Base-by-base conservation (phyloP, 2,888 invertebrate genomes). In the Polia nebulosa region DNA sequence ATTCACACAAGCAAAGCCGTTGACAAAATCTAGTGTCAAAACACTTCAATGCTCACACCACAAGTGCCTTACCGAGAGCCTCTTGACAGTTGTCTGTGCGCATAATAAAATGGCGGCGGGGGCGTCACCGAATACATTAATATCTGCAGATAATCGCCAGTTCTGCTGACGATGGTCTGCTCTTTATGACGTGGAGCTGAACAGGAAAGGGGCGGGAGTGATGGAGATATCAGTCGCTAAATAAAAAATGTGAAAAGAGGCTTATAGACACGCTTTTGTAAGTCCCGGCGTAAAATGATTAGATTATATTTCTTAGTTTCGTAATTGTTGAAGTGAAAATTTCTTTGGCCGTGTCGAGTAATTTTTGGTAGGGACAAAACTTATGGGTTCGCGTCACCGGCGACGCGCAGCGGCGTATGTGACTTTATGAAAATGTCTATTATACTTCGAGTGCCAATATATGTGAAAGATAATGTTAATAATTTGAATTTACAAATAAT, bases 111-210 rank as follows among this genome's bases (percentile, higher is more conserved):
- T 36, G 17, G 34, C 34, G 9, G 7, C 25, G 47, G n/a, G 73
- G 65, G 62, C 39, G 78, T 70, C 65, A 56, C n/a, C 41, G 69
- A 44, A 66, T 76, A 78, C 47, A 82, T 82, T 76, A 82, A 76
- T 78, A 82, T 72, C 80, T 76, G 59, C 39, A 53, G 69, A 70
- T 76, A 34, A 71, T 76, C 69, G 60, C 22, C 34, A 65, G 65
- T 55, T 61, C 45, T 60, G 73, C 78, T 73, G 74, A 76, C 76
- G 53, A 51, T 13, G n/a, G 71, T 22, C 82, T 79, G 79, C 68
- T 61, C 49, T 82, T 83, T 83, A 82, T 83, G 82, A 56, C 3
- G 45, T 52, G 56, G 60, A 71, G 75, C 47, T 47, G 25, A 47
- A 56, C 55, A 69, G 22, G 49, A 34, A 32, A 25, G 32, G 53